These are phyloP conservation scores for Eupithecia tripunctaria DNA, from an alignment of 2,888 invertebrate species.

Conservation along the genomic window DNA sequence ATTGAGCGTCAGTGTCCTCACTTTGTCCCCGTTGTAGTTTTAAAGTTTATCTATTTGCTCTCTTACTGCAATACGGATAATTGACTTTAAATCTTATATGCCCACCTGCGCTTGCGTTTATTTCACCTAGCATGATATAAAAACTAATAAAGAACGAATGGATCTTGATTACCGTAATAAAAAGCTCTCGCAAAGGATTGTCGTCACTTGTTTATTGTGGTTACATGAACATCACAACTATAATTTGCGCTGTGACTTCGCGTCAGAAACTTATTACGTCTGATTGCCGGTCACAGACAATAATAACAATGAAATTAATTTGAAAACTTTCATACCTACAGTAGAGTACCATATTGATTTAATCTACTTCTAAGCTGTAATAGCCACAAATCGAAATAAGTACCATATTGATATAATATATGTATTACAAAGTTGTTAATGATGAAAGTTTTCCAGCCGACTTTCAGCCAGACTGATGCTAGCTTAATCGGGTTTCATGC, in stretches of 20 bases:
- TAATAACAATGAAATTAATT: slow-evolving; percentile 35
- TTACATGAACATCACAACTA: slow-evolving; percentile 34
- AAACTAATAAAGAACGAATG: slow-evolving; percentile 46
- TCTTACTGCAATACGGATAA: not conserved
- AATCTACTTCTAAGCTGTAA: too few species aligned
- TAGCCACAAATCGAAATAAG: too few species aligned
- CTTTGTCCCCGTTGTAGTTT: not conserved
- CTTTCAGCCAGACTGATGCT: not conserved
- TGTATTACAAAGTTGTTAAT: not conserved
- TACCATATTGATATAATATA: not conserved
- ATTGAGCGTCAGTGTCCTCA: not conserved
- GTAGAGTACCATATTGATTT: not conserved
- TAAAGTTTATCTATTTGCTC: not conserved
- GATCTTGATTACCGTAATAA: slow-evolving; percentile 48
- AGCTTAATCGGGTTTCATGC: not conserved
- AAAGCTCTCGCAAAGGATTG: slow-evolving; percentile 44
- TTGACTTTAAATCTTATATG: slow-evolving; percentile 12
- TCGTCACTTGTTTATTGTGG: slow-evolving; percentile 53
- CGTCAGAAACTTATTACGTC: slow-evolving; percentile 47
- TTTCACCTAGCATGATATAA: slow-evolving; percentile 42
- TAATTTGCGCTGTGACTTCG: slow-evolving; percentile 26
- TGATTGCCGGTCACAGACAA: slow-evolving; percentile 35
- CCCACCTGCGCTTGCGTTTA: slow-evolving; percentile 38
- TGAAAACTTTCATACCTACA: too few species aligned
- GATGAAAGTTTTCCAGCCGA: not conserved